A percentile compares a stretch with the other conserved stretches of the same genome.
Conservation (phyloP, 2,797 vertebrate species). For the Hemibagrus guttatus region DNA sequence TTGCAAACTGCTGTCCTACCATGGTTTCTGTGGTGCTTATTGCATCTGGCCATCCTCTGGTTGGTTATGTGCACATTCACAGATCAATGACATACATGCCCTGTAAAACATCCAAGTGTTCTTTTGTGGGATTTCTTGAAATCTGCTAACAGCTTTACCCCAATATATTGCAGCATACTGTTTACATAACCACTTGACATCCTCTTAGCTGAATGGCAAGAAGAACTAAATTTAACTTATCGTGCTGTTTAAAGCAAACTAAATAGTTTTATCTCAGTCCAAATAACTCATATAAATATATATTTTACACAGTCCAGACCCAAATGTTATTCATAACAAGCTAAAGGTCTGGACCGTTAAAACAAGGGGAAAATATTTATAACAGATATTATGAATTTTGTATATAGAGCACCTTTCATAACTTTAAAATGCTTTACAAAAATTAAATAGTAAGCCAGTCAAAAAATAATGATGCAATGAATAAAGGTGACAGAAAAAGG, state of each 20-base stretch:
- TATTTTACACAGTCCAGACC: not conserved
- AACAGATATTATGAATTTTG: not conserved
- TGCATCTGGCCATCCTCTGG: not conserved
- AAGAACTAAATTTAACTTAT: not conserved
- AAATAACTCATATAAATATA: conserved; percentile 6
- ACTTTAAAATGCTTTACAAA: not conserved
- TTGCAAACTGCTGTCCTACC: not conserved
- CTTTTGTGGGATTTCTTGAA: not conserved
- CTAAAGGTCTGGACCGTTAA: not conserved
- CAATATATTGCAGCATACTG: not conserved
- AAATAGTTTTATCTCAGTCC: not conserved
- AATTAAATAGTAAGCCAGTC: not conserved
- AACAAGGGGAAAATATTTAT: not conserved
- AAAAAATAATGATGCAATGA: not conserved
- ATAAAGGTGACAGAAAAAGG: not conserved
- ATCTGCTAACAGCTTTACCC: not conserved
- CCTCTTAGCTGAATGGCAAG: not conserved
- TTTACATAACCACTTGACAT: not conserved
- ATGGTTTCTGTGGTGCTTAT: not conserved
- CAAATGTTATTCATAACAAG: not conserved
- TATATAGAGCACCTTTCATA: not conserved
- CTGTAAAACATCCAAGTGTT: not conserved
- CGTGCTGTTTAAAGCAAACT: not conserved
- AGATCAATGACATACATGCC: not conserved
- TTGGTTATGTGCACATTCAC: not conserved